Evolutionary conservation across 2,113 vertebrate genomes (phyloP).

Genomic region (Phalacrocorax carbo): DNA sequence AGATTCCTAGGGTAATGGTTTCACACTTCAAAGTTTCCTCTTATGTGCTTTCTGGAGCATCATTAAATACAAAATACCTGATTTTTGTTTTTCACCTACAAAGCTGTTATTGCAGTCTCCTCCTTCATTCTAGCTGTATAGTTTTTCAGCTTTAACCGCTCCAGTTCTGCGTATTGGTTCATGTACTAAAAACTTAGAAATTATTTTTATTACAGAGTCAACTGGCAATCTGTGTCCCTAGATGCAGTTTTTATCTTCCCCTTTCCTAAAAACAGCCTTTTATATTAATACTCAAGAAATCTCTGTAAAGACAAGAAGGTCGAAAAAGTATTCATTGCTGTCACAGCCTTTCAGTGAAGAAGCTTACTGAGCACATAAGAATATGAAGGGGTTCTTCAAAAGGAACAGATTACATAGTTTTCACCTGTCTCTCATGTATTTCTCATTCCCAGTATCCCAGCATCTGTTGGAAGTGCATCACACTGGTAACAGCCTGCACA

Average conservation of each 20-base stretch:
- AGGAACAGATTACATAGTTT: not conserved
- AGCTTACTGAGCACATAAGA: not conserved
- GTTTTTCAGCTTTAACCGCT: not conserved
- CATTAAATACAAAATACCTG: not conserved
- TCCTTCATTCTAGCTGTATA: not conserved
- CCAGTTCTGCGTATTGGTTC: not conserved
- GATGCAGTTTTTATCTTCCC: not conserved
- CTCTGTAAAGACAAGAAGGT: not conserved
- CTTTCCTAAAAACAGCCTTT: slow-evolving; percentile 10
- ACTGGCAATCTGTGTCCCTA: not conserved
- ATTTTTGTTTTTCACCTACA: not conserved
- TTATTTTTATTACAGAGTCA: slow-evolving; percentile 8
- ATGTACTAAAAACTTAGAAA: not conserved
- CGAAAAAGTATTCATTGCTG: not conserved
- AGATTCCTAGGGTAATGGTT: not conserved
- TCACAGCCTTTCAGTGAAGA: not conserved
- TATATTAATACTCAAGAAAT: not conserved
- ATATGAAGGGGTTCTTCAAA: not conserved
- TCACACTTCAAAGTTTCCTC: not conserved
- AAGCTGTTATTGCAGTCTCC: not conserved
- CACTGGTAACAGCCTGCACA: not conserved
- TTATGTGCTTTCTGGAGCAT: not conserved
- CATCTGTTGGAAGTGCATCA: not conserved
- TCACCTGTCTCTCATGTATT: not conserved
- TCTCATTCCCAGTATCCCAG: not conserved